Conservation (phyloP, 1,140 invertebrate species). For the Battus philenor region DNA sequence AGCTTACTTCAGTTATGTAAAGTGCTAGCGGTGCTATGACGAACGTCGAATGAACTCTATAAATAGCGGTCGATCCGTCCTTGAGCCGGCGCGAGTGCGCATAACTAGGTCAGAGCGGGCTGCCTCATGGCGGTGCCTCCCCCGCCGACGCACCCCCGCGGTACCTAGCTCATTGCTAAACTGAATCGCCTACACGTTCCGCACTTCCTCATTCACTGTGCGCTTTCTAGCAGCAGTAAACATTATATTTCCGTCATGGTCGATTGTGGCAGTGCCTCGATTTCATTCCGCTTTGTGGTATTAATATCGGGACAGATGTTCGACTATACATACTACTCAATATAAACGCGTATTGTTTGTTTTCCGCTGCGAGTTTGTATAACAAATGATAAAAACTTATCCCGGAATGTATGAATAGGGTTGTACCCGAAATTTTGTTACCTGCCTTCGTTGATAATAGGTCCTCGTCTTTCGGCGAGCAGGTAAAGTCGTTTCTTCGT, state of each 20-base stretch:
- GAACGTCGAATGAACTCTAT: conserved; percentile 65
- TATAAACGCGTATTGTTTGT: conserved; percentile 12
- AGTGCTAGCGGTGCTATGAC: conserved; percentile 58
- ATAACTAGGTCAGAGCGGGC: conserved; percentile 64
- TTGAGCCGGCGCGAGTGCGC: conserved; percentile 61
- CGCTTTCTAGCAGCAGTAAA: conserved; percentile 29
- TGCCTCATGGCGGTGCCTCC: conserved; percentile 42
- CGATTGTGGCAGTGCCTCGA: conserved; percentile 11
- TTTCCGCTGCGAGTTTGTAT: conserved; percentile 8
- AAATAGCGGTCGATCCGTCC: conserved; percentile 72
- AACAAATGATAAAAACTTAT: conserved; percentile 1
- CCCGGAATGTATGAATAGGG: conserved; percentile 12
- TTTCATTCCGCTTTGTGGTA: conserved; percentile 10
- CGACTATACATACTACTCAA: conserved; percentile 1
- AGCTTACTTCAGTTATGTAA: conserved; percentile 65
- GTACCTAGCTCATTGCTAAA: conserved; percentile 26
- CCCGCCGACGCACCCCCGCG: conserved; percentile 20
- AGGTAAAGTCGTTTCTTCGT: neutral
- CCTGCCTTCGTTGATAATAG: conserved; percentile 11
- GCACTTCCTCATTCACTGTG: conserved; percentile 32
- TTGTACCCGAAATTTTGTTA: conserved; percentile 13
- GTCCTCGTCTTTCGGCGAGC: conserved; percentile 1
- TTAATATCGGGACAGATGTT: conserved; percentile 13
- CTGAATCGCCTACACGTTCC: conserved; percentile 33
- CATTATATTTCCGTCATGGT: conserved; percentile 17